phyloP scores from a whole-genome alignment of 2,888 invertebrate species.

The Junonia oenone region DNA sequence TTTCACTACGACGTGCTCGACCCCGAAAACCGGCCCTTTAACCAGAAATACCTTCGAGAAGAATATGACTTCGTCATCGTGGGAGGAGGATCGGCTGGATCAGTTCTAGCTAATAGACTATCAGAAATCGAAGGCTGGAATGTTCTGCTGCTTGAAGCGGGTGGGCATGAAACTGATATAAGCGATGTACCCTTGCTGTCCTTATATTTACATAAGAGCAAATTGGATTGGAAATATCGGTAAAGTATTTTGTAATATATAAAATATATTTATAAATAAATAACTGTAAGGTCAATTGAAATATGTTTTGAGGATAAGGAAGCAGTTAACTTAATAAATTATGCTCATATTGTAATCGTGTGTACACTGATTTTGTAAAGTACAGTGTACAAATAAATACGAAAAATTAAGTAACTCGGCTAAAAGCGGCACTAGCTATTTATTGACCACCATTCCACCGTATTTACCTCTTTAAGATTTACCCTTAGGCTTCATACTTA shows the following conservation, averaged over 20 bases:
- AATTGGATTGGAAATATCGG: conserved; percentile 94
- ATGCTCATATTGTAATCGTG: too few species aligned
- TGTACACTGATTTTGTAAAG: too few species aligned
- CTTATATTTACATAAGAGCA: conserved; percentile 92
- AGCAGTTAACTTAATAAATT: too few species aligned
- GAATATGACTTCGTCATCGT: conserved; percentile 91
- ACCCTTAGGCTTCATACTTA: too few species aligned
- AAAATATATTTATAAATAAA: too few species aligned
- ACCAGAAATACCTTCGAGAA: conserved; percentile 80
- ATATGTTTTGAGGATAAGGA: too few species aligned
- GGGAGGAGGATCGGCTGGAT: conserved; percentile 91
- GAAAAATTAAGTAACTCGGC: too few species aligned
- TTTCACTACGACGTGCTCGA: conserved; percentile 92
- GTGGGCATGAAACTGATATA: conserved; percentile 92
- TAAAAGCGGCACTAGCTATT: too few species aligned
- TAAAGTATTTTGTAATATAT: conserved; percentile 40
- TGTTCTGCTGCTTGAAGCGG: conserved; percentile 89
- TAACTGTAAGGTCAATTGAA: too few species aligned
- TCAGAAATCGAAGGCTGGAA: conserved; percentile 89
- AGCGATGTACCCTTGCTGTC: conserved; percentile 93
- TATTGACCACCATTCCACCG: too few species aligned
- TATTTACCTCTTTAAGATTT: too few species aligned
- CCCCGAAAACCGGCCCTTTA: conserved; percentile 89
- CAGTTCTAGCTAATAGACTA: conserved; percentile 89
- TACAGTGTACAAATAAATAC: too few species aligned